Conservation (phyloP, 2,797 vertebrate species). For the Sebastes cheni region DNA sequence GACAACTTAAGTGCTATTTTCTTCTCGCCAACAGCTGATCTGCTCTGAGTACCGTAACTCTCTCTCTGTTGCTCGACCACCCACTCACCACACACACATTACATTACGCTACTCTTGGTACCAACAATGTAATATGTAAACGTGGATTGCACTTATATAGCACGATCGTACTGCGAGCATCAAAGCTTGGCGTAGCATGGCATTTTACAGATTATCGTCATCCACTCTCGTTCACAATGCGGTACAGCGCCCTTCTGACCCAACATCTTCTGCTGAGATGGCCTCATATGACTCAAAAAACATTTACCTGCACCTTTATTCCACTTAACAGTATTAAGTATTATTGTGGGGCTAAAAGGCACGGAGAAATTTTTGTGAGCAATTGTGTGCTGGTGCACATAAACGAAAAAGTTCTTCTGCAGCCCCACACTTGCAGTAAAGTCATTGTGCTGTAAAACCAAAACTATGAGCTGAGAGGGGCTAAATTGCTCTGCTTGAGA, state of each 20-base stretch:
- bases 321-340: background rate
- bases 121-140: too few relatives aligned
- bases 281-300: background rate
- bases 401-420: background rate
- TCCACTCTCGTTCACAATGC: too few relatives aligned
- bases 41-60: too few relatives aligned
- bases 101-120: too few relatives aligned
- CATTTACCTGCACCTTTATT: background rate
- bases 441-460: background rate
- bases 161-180: too few relatives aligned
- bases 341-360: background rate
- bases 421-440: background rate
- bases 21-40: too few relatives aligned
- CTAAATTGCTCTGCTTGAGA: background rate
- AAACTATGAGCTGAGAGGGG: background rate
- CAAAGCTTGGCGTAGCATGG: too few relatives aligned
- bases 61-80: too few relatives aligned
- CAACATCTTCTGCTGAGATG: background rate
- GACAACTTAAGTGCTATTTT: too few relatives aligned
- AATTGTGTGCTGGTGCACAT: background rate
- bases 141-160: too few relatives aligned
- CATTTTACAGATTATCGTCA: too few relatives aligned
- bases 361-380: background rate
- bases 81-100: too few relatives aligned
- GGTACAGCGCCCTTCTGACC: background rate